These are phyloP conservation scores for Microctenopoma stevenorrisi DNA, from an alignment of 2,797 vertebrate species.

Conservation along the genomic window DNA sequence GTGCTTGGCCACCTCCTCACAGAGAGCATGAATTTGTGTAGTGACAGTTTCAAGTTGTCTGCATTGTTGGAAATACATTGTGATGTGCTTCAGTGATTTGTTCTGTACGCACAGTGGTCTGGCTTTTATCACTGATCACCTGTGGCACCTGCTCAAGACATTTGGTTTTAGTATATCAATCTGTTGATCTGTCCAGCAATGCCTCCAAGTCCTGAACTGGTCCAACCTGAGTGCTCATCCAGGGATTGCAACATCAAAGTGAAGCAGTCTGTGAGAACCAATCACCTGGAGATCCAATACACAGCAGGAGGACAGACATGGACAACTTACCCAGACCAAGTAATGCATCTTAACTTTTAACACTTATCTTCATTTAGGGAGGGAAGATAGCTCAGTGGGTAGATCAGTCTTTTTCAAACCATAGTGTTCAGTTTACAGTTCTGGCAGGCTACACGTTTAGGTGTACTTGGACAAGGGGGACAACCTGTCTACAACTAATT, in stretches of 20 bases:
- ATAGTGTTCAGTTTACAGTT: no score
- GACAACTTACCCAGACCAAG: constrained; percentile 43
- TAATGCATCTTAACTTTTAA: constrained; percentile 45
- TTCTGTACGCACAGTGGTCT: neutral
- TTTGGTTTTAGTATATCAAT: constrained; percentile 8
- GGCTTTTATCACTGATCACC: no score
- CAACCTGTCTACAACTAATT: no score
- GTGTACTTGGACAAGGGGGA: no score
- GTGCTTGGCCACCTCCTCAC: neutral
- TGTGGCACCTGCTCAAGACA: neutral
- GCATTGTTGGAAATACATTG: neutral
- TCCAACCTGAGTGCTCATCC: constrained; percentile 69
- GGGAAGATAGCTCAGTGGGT: no score
- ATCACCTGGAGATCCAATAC: constrained; percentile 81
- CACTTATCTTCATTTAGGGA: neutral
- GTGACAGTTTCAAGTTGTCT: neutral
- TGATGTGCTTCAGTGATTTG: neutral
- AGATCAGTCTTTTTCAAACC: no score
- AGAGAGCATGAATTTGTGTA: neutral
- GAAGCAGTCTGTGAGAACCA: constrained; percentile 31
- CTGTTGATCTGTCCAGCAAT: constrained; percentile 76
- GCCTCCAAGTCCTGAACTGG: constrained; percentile 80
- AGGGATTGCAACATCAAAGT: constrained; percentile 78
- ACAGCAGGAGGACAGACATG: constrained; percentile 45
- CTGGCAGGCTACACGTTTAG: no score